phyloP scores from a whole-genome alignment of 2,888 invertebrate species.

The Augiades crinisus region DNA sequence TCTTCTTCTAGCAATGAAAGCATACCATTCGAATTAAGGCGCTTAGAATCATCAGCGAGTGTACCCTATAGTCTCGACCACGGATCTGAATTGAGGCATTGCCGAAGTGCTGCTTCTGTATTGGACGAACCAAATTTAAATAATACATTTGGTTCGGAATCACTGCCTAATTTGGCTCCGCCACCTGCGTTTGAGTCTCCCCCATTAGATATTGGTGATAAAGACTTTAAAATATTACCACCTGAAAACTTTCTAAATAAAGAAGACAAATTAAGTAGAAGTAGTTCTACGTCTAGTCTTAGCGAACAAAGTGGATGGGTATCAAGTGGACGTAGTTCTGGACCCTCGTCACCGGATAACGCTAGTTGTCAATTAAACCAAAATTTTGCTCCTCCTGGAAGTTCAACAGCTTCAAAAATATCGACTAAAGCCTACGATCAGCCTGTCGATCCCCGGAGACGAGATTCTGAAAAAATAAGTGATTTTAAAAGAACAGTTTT shows the following conservation, averaged over 20 bases:
- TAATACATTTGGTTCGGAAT: conserved; percentile 83
- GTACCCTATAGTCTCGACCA: conserved; percentile 84
- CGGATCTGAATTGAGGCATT: conserved; percentile 76
- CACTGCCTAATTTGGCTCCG: conserved; percentile 86
- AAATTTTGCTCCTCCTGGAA: conserved; percentile 62
- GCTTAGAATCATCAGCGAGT: conserved; percentile 82
- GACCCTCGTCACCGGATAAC: conserved; percentile 83
- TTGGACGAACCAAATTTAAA: conserved; percentile 79
- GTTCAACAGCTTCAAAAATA: conserved; percentile 48
- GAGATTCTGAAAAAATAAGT: conserved; percentile 59
- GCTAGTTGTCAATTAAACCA: conserved; percentile 76
- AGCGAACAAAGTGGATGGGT: conserved; percentile 95
- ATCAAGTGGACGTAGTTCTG: conserved; percentile 87
- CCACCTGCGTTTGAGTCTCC: conserved; percentile 83
- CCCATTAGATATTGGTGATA: conserved; percentile 72
- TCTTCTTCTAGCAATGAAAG: conserved; percentile 83
- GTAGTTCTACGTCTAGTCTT: conserved; percentile 84
- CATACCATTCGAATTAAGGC: conserved; percentile 70
- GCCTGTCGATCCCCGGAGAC: conserved; percentile 42
- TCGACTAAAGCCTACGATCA: conserved; percentile 52
- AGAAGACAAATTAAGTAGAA: conserved; percentile 64
- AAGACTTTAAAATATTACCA: conserved; percentile 75
- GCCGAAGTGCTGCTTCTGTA: conserved; percentile 80
- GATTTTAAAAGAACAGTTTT: conserved; percentile 75
- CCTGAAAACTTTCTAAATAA: conserved; percentile 74